Evolutionary conservation across 2,797 vertebrate species (phyloP), one percentile per base, ranked within the genome.

Genomic region (Meda fulgida): DNA sequence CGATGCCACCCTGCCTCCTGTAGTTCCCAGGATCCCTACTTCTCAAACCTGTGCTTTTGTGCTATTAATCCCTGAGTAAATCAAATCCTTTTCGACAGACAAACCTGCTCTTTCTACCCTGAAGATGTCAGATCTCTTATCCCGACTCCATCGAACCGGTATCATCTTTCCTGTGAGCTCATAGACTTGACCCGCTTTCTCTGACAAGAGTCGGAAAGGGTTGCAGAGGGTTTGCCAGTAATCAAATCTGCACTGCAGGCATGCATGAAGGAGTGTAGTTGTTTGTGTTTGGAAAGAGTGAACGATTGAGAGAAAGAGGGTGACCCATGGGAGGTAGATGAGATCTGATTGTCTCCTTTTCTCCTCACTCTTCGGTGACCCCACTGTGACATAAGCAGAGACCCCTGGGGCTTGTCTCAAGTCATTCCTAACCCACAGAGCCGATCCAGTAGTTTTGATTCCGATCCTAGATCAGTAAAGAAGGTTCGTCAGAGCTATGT

Each of bases 111-210:
- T 80, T 78, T 87, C 88, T 78, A 89, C 78, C 80, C 72, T 73
- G 51, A 55, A 87, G 84, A 87, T 78, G 86, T 91, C 87, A 88
- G 91, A 87, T 89, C 84, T 90, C 81, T 92, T 91, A 89, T 91
- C 86, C 89, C 84, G 38, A 88, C 84, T 91, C 84, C 86, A 85
- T 92, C 91, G 90, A 90, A 77, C 84, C 40, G 34, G 91, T 92
- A 87, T 93, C 91, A 92, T 92, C 90, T 87, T 92, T 88, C 92
- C 90, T 89, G 89, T 88, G 91, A 87, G 81, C 90, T 91, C 90
- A 88, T 88, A 80, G 88, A 91, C 91, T 91, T 93, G 92, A 94
- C 92, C 93, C 90, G 92, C 89, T 93, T 93, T 93, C 84, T 92
- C 91, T 89, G 89, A 92, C 63, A 63, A 81, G 90, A 92, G 92